Evolutionary conservation across 2,113 vertebrate genomes (phyloP).

Genomic region (Zosterops borbonicus): DNA sequence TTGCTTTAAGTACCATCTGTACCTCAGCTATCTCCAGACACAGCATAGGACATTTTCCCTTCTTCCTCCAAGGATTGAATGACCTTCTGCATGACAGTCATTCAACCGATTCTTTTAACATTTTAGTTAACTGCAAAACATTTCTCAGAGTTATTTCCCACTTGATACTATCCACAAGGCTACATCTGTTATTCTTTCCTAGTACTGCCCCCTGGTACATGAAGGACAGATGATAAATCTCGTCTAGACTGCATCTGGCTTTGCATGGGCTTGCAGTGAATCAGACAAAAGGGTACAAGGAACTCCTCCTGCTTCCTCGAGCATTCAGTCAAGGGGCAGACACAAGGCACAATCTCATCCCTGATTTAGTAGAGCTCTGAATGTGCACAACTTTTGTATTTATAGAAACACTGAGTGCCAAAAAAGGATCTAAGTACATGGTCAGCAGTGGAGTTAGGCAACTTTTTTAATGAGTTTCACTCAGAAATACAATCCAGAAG

Average conservation of each 20-base stretch:
- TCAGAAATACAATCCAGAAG: not conserved
- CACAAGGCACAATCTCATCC: not conserved
- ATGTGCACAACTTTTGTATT: not conserved
- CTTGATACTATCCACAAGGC: slow-evolving; percentile 4
- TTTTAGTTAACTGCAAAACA: slow-evolving; percentile 29
- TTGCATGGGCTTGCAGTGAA: not conserved
- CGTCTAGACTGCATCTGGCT: not conserved
- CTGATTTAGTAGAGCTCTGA: not conserved
- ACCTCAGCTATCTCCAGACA: slow-evolving; percentile 5
- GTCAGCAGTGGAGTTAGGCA: not conserved
- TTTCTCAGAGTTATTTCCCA: slow-evolving; percentile 38
- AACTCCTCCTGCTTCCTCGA: not conserved
- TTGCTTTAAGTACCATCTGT: slow-evolving; percentile 12
- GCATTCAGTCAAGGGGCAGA: not conserved
- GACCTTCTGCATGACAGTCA: slow-evolving; percentile 28
- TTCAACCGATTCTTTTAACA: not conserved
- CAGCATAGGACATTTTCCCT: not conserved
- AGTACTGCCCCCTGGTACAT: not conserved
- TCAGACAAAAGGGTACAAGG: not conserved
- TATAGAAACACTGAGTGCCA: not conserved
- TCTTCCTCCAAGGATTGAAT: slow-evolving; percentile 17
- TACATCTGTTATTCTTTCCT: slow-evolving; percentile 36
- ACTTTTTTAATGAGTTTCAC: not conserved
- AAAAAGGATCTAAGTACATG: not conserved
- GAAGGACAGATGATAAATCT: slow-evolving; percentile 43